Base-by-base conservation (phyloP, 2,113 vertebrate genomes). In the Pterocles burchelli region DNA sequence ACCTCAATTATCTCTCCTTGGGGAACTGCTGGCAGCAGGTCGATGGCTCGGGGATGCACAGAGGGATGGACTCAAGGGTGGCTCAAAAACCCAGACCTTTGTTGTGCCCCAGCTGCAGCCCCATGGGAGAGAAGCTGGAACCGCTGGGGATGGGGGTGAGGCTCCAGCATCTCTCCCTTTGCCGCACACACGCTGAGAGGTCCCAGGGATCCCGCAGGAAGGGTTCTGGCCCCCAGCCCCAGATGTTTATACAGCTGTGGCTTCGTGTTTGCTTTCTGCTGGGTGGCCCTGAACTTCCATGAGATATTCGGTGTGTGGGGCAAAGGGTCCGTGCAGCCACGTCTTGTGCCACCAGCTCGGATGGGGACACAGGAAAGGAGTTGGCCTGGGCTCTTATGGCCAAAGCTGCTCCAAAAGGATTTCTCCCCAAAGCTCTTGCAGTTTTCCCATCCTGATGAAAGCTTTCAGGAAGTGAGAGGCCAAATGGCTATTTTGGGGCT, bases 161-260 rank as follows among this genome's bases (percentile, higher is more conserved):
- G 78, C 54, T 85, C 36, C 17, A 65, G 78, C 45, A n/a, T 49
- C 13, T 86, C 80, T 51, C 54, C 73, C 54, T 65, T 11, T 3
- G 1, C 85, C 1, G 4, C 79, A 58, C 68, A 7, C 89, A 70
- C 1, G 11, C 89, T 45, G 89, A 73, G 95, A 89, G 25, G 58
- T 83, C 91, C 58, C 93, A 92, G 77, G 80, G 91, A 20, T 68
- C 54, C 89, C 10, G 57, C 52, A 72, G 81, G 41, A 80, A 90
- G 46, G 79, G 52, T 52, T 41, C 36, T 36, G 74, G 74, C 62
- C 74, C 20, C 14, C 2, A 3, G 55, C 34, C 55, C 81, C 89
- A 62, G 89, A 85, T 96, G 46, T 97, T 96, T 96, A 28, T 9
- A 83, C 95, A 97, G 95, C 88, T 97, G 95, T 49, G 73, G 4